phyloP scores from a whole-genome alignment of 2,888 invertebrate species.

The Drosophila nr. perissopoda region DNA sequence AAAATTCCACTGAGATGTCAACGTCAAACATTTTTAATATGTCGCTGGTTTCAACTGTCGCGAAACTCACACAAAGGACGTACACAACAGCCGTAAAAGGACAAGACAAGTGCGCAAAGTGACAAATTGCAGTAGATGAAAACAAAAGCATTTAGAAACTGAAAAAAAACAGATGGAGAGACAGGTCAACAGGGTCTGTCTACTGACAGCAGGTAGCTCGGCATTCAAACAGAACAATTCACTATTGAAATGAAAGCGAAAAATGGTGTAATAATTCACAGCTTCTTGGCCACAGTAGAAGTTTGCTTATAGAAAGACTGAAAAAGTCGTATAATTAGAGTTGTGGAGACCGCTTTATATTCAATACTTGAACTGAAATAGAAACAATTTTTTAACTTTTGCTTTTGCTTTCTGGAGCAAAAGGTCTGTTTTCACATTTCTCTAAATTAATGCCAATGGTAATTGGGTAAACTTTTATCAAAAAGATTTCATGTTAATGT shows the following conservation, averaged over 20 bases:
- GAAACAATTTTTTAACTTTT: background rate
- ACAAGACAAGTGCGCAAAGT: conserved; percentile 67
- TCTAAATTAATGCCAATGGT: background rate
- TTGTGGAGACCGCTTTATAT: background rate
- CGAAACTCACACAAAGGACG: conserved; percentile 2
- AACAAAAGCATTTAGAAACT: conserved; percentile 29
- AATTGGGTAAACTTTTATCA: background rate
- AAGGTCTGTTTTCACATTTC: background rate
- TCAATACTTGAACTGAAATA: background rate
- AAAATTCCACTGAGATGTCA: conserved; percentile 60
- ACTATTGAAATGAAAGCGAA: conserved; percentile 43
- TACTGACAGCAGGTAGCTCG: background rate
- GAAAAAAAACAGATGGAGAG: conserved; percentile 22
- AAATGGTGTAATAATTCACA: conserved; percentile 44
- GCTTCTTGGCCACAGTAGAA: conserved; percentile 28
- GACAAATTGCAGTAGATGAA: conserved; percentile 69
- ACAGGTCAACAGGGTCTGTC: conserved; percentile 52
- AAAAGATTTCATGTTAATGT: background rate
- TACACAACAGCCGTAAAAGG: conserved; percentile 38
- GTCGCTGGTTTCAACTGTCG: conserved; percentile 45
- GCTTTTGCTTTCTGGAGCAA: background rate
- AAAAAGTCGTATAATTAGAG: background rate
- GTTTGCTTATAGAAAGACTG: conserved; percentile 7
- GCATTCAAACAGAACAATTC: conserved; percentile 33
- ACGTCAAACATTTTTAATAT: conserved; percentile 63